Evolutionary conservation across 2,797 vertebrate genomes (phyloP), one percentile per base, ranked within the genome.

Genomic region (Decapterus maruadsi): DNA sequence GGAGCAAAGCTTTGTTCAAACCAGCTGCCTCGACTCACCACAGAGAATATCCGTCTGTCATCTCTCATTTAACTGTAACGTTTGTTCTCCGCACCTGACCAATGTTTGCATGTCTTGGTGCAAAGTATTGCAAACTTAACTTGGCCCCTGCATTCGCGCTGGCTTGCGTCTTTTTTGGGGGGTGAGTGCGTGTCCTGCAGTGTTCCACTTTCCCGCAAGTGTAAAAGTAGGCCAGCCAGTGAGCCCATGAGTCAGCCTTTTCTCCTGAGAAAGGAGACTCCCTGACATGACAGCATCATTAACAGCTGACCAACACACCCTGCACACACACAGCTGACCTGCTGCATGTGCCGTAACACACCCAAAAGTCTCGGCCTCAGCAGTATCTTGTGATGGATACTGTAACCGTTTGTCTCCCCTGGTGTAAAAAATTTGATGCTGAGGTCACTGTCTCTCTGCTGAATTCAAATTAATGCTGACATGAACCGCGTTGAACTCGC

Each of bases 261-360:
- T 87, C 90, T 91, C 92, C 73, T 64, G 90, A 91, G 92, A 80
- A 84, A 57, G 90, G 85, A 83, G 81, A 87, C 91, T 91, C 90
- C 91, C 90, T 91, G 73, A 90, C 72, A 82, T 91, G 75, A 87
- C 83, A 84, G 51, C 89, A 93, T 89, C 84, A 84, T 69, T 77
- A 90, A 83, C 91, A 91, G 88, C 90, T 93, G 91, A 90, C 85
- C 62, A 81, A 87, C 89, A 91, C 93, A 86, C 90, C 89, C 91
- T 69, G 42, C 62, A 65, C 72, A 62, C 72, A 62, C 19, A 29
- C 65, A 78, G 64, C 72, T 82, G 83, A 85, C 78, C 72, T 62
- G 36, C 59, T 68, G 48, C 26, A 61, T 76, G n/a, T 73, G 51
- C 59, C 45, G 1, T 14, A 68, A 81, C 84, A 83, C 89, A 79